Evolutionary conservation across 2,888 invertebrate genomes (phyloP), one percentile per base, ranked within the genome.

Genomic region (Tiliacea citrago): DNA sequence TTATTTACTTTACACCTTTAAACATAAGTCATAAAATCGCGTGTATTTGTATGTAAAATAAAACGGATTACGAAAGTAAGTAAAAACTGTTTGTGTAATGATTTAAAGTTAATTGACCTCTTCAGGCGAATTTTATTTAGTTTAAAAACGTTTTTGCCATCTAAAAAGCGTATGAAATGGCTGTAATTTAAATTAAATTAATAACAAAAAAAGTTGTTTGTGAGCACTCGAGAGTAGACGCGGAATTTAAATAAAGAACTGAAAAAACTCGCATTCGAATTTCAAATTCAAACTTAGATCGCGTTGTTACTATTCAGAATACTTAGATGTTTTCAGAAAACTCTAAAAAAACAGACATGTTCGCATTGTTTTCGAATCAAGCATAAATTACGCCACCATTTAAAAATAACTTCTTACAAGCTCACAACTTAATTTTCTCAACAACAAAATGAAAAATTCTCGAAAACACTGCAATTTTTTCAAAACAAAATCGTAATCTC

Each of bases 51-150:
- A n/a, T 65, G 62, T 79, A 68, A 75, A 72, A 74, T 70, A 74
- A 63, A 39, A 58, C 58, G 69, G 51, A 83, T 80, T 84, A 87
- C 84, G 68, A 87, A 85, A 86, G 53, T 68, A 4, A 75, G 68
- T 81, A 71, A 79, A 81, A 76, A 79, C 61, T 62, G 72, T 76
- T 72, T 72, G 77, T 65, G 70, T 74, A 83, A 58, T 76, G 67
- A 75, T 85, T 84, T 74, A 66, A 66, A 80, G 86, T 78, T 79
- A 74, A 75, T 73, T 77, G 85, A 86, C 85, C 86, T 83, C 78
- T 83, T 75, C 73, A 29, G n/a, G 45, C 57, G 57, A 71, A 63
- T 77, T 80, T 82, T 63, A 65, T 76, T 84, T 68, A 42, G 67
- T 67, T 72, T 60, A 18, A 70, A 47, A 49, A 71, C 29, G 53